phyloP scores from a whole-genome alignment of 2,888 invertebrate genomes.

The Chaitophorus viminalis region DNA sequence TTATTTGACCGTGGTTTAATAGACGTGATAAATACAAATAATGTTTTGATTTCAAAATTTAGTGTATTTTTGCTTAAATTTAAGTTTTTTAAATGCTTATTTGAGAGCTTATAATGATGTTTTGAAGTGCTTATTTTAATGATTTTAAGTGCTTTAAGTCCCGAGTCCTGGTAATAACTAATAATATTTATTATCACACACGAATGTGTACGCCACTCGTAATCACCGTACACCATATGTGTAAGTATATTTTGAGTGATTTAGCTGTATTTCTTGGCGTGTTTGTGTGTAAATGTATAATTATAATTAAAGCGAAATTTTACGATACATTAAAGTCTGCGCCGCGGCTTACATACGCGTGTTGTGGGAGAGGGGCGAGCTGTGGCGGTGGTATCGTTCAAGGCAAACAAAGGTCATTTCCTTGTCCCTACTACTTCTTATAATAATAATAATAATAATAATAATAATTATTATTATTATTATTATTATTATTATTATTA shows the following conservation, averaged over 20 bases:
- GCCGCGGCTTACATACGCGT: background rate
- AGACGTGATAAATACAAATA: no score
- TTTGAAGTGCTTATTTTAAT: no score
- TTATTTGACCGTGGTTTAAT: no score
- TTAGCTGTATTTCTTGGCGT: background rate
- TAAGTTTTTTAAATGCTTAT: no score
- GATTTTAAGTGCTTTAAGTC: no score
- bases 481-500: background rate
- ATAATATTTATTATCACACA: background rate
- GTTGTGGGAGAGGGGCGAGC: background rate
- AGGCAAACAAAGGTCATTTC: conserved; percentile 62
- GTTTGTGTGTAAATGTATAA: background rate
- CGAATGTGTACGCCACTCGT: background rate
- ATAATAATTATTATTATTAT: background rate
- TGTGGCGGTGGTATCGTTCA: conserved; percentile 15
- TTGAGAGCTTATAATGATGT: no score
- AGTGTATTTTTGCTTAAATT: no score
- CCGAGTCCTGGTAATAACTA: no score
- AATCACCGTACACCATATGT: background rate
- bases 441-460: no score
- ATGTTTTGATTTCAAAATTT: no score
- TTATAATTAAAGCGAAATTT: background rate
- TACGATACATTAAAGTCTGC: background rate
- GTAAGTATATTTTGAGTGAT: background rate
- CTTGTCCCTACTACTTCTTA: conserved; percentile 54